phyloP scores from a whole-genome alignment of 2,113 vertebrate species.

The Notothenia rossii region DNA sequence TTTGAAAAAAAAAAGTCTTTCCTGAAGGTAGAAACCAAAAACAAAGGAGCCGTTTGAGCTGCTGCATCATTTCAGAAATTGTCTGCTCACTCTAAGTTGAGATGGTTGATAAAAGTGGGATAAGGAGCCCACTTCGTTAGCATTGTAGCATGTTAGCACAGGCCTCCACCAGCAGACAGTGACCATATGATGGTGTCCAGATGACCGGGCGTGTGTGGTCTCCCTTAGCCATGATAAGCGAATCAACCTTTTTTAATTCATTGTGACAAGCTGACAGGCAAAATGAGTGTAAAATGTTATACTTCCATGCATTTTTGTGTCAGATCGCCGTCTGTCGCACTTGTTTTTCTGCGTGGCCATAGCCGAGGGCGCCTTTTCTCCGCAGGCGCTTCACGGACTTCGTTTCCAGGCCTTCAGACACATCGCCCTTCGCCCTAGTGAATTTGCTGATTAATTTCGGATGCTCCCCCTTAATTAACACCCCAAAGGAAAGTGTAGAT shows the following conservation, averaged over 20 bases:
- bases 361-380: constrained; percentile 94
- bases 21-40: neutral
- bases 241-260: constrained; percentile 99
- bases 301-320: constrained; percentile 99
- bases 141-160: constrained; percentile 46
- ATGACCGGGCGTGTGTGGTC: constrained; percentile 89
- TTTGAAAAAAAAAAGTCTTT: neutral
- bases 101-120: neutral
- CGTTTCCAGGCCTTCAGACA: constrained; percentile 95
- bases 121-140: neutral
- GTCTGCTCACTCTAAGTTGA: neutral
- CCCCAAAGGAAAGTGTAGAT: constrained; percentile 95
- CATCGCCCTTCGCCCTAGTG: constrained; percentile 98
- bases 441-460: constrained; percentile 99
- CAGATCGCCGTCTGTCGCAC: constrained; percentile 93
- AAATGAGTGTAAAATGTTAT: constrained; percentile 98
- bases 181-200: constrained; percentile 92
- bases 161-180: constrained; percentile 84
- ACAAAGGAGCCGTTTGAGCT: neutral
- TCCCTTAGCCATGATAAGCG: constrained; percentile 91
- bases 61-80: accelerated
- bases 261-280: constrained; percentile 99
- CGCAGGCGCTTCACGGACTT: constrained; percentile 86
- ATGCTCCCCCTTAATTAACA: constrained; percentile 98
- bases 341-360: constrained; percentile 90